A percentile compares a stretch with the other conserved stretches of the same genome.
Conservation (phyloP, 2,888 invertebrate species). For the Andrena camellia region DNA sequence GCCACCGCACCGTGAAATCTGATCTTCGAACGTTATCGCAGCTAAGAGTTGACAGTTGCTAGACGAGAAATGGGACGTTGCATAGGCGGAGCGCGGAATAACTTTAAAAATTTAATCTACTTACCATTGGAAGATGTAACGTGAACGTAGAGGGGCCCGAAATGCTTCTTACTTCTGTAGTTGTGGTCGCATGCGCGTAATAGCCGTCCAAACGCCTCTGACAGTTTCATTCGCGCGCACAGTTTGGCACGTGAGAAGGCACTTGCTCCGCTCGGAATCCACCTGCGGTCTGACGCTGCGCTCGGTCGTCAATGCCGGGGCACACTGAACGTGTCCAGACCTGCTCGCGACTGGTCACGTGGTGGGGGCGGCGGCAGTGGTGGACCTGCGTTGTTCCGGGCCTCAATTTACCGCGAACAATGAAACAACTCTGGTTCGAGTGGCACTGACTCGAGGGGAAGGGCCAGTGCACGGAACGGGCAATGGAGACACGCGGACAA, state of each 20-base stretch:
- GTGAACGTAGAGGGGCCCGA: not conserved
- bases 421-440: not conserved
- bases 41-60: too few species aligned
- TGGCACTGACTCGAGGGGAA: not conserved
- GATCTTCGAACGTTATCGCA: too few species aligned
- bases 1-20: too few species aligned
- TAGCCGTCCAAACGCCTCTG: constrained; percentile 19
- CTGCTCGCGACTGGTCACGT: constrained; percentile 54
- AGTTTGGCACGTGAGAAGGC: constrained; percentile 16
- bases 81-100: not conserved
- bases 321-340: constrained; percentile 75
- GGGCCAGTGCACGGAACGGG: not conserved
- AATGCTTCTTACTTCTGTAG: constrained; percentile 1
- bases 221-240: constrained; percentile 52
- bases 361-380: constrained; percentile 65
- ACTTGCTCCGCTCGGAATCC: constrained; percentile 32
- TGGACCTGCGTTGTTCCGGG: constrained; percentile 13
- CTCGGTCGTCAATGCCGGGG: constrained; percentile 59
- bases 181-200: constrained; percentile 30
- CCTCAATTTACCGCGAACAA: constrained; percentile 26
- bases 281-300: constrained; percentile 46
- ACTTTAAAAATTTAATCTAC: not conserved
- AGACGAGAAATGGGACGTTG: too few species aligned
- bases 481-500: not conserved
- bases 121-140: constrained; percentile 51